Percentiles rank a stretch among this genome's conserved stretches.
Evolutionary conservation across 2,888 invertebrate genomes (phyloP).

Genomic region (Melitaea athalia): DNA sequence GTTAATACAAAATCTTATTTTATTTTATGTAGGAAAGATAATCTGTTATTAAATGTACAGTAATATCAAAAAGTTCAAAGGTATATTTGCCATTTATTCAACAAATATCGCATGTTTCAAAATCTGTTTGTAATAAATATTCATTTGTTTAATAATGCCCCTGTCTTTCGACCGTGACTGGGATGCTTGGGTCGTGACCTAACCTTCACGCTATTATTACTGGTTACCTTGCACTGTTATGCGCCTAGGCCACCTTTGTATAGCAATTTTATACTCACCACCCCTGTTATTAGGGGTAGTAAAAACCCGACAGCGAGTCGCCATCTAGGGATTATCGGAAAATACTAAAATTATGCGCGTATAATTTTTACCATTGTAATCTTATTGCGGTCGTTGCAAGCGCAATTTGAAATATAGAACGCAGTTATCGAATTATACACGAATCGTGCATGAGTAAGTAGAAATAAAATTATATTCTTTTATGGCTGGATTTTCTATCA

Average conservation of each 20-base stretch:
- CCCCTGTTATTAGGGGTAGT: conserved; percentile 70
- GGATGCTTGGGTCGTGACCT: conserved; percentile 17
- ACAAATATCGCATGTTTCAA: conserved; percentile 6
- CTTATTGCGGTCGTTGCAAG: conserved; percentile 19
- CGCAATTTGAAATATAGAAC: conserved; percentile 6
- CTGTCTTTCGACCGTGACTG: conserved; percentile 24
- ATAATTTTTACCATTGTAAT: conserved; percentile 22
- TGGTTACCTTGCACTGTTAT: conserved; percentile 63
- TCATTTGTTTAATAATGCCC: conserved; percentile 19
- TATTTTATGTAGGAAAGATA: no score
- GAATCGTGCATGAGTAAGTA: not conserved
- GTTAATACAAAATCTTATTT: no score
- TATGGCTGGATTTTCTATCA: not conserved
- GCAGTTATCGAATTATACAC: not conserved
- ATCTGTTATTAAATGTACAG: no score
- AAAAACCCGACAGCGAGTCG: conserved; percentile 63
- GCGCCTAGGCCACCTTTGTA: conserved; percentile 62
- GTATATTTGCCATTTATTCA: not conserved
- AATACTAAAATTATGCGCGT: conserved; percentile 34
- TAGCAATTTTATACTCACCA: conserved; percentile 68
- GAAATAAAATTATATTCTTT: not conserved
- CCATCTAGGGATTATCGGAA: conserved; percentile 55
- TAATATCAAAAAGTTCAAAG: no score
- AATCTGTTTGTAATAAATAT: conserved; percentile 9
- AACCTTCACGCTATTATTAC: conserved; percentile 43